These are phyloP conservation scores for Danio albolineatus DNA, from an alignment of 2,797 vertebrate genomes.

Conservation along the genomic window DNA sequence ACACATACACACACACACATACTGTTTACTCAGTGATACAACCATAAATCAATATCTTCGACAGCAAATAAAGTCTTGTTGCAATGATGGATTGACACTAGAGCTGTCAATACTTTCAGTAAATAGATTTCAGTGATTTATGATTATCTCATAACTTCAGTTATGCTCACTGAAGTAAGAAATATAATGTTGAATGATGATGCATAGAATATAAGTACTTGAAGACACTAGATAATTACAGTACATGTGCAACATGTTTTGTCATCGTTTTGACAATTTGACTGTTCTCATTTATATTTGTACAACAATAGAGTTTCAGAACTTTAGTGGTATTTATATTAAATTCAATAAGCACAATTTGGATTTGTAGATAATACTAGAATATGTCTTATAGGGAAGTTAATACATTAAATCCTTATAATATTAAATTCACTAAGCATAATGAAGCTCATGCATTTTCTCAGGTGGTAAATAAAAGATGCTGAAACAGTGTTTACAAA, in stretches of 20 bases:
- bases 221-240: background rate
- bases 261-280: too few species aligned
- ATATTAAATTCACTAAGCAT: background rate
- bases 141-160: background rate
- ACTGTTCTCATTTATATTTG: background rate
- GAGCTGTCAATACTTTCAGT: background rate
- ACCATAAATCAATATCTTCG: background rate
- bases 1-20: too few species aligned
- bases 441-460: background rate
- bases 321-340: background rate
- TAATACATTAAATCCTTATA: background rate
- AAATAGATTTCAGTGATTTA: background rate
- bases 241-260: background rate
- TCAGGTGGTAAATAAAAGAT: too few species aligned
- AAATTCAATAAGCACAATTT: too few species aligned
- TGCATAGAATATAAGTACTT: background rate
- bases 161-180: background rate
- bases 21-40: background rate
- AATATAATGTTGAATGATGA: too few species aligned
- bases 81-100: background rate
- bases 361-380: too few species aligned
- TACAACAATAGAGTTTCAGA: background rate
- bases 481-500: background rate
- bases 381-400: background rate
- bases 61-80: background rate